A percentile compares a stretch with the other conserved stretches of the same genome.
Conservation (phyloP, 2,888 invertebrate species). For the Abrostola tripartita region DNA sequence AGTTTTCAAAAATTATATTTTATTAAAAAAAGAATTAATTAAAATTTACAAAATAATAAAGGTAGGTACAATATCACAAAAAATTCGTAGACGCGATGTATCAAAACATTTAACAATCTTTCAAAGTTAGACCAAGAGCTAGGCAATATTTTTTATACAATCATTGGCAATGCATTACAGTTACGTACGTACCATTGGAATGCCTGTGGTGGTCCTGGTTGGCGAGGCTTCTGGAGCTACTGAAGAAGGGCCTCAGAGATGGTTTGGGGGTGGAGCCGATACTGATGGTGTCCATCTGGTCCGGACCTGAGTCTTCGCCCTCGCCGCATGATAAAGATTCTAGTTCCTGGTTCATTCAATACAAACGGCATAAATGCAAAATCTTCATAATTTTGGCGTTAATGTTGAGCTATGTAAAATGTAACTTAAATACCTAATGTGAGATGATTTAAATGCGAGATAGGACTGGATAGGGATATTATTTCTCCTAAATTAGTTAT, state of each 20-base stretch:
- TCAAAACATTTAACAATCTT: constrained; percentile 39
- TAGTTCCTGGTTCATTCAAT: constrained; percentile 91
- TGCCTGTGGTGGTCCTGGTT: constrained; percentile 84
- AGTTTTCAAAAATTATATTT: constrained; percentile 16
- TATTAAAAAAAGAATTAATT: constrained; percentile 25
- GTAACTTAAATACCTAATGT: too few species aligned
- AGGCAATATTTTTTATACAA: constrained; percentile 26
- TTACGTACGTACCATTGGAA: constrained; percentile 77
- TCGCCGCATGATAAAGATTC: constrained; percentile 96
- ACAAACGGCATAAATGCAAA: neutral
- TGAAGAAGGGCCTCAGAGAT: constrained; percentile 97
- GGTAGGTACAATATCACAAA: constrained; percentile 2
- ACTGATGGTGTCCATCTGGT: constrained; percentile 97
- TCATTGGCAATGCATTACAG: constrained; percentile 26
- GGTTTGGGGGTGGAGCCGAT: constrained; percentile 99
- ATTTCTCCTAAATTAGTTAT: too few species aligned
- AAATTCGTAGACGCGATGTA: constrained; percentile 12
- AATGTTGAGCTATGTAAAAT: too few species aligned
- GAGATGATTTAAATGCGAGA: too few species aligned
- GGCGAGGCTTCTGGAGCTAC: constrained; percentile 94
- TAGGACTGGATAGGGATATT: too few species aligned
- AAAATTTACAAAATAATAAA: constrained; percentile 38
- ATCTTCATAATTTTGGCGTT: too few species aligned
- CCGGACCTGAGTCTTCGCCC: constrained; percentile 96
- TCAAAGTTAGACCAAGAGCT: constrained; percentile 59